Conservation (phyloP, 2,113 vertebrate species). For the Melanerpes formicivorus region DNA sequence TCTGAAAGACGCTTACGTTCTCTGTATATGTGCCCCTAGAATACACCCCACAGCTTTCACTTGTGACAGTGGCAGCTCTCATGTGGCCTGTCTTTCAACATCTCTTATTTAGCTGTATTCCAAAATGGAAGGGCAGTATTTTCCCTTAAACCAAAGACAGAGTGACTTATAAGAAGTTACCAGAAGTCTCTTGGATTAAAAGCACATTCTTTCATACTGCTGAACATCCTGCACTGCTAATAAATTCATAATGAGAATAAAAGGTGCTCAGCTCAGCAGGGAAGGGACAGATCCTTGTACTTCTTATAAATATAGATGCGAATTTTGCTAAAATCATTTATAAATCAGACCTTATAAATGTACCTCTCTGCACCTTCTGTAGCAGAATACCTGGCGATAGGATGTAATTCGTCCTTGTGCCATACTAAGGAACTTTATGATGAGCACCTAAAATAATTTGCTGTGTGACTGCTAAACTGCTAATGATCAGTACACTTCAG, state of each 20-base stretch:
- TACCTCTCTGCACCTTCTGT: background rate
- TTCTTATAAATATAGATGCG: background rate
- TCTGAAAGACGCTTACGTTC: background rate
- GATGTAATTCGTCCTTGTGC: background rate
- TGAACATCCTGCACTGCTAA: background rate
- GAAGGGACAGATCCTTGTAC: background rate
- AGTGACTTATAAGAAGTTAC: background rate
- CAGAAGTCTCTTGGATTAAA: background rate
- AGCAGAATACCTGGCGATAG: background rate
- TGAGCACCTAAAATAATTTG: background rate
- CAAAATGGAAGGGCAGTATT: background rate
- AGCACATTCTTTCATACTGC: background rate
- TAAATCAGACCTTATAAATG: background rate
- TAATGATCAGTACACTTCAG: background rate
- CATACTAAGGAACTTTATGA: background rate
- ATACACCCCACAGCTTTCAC: background rate
- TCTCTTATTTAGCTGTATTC: background rate
- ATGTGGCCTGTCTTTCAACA: background rate
- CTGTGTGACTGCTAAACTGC: background rate
- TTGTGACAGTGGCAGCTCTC: background rate
- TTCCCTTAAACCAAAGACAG: background rate
- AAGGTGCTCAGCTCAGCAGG: background rate
- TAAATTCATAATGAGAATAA: conserved; percentile 30
- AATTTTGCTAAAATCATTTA: background rate
- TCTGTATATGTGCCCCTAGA: background rate